Evolutionary conservation across 2,888 invertebrate species (phyloP).

Genomic region (Drosophila eohydei): DNA sequence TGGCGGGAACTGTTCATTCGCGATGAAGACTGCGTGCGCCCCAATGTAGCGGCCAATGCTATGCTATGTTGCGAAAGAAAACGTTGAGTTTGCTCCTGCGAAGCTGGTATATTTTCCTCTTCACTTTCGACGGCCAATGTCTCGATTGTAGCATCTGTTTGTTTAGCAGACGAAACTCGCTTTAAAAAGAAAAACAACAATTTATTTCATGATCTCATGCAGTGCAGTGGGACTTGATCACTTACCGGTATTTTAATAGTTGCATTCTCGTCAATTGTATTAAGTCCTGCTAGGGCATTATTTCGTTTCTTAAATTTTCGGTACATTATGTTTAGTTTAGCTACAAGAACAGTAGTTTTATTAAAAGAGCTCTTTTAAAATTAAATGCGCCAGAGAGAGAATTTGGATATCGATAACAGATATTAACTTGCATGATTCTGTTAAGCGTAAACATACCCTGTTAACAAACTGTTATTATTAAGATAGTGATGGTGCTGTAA

Average conservation of each 20-base stretch:
- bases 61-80: conserved; percentile 84
- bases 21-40: conserved; percentile 76
- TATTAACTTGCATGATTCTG: not conserved
- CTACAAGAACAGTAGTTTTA: not conserved
- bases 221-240: not conserved
- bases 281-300: conserved; percentile 55
- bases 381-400: conserved; percentile 1
- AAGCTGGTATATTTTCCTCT: conserved; percentile 83
- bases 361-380: conserved; percentile 36
- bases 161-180: conserved; percentile 37
- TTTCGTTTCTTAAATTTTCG: conserved; percentile 52
- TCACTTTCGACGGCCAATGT: conserved; percentile 74
- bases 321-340: conserved; percentile 41
- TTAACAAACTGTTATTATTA: not conserved
- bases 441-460: not conserved
- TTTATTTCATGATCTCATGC: not conserved
- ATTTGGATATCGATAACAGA: conserved; percentile 13
- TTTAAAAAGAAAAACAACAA: conserved; percentile 2
- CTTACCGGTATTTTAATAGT: conserved; percentile 79
- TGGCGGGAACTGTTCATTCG: conserved; percentile 70
- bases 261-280: conserved; percentile 80
- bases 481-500: not conserved
- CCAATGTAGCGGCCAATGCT: conserved; percentile 73
- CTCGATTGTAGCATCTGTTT: conserved; percentile 37
- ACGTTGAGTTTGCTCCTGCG: conserved; percentile 84